phyloP scores from a whole-genome alignment of 2,113 vertebrate species.

The Daphoenositta chrysoptera region DNA sequence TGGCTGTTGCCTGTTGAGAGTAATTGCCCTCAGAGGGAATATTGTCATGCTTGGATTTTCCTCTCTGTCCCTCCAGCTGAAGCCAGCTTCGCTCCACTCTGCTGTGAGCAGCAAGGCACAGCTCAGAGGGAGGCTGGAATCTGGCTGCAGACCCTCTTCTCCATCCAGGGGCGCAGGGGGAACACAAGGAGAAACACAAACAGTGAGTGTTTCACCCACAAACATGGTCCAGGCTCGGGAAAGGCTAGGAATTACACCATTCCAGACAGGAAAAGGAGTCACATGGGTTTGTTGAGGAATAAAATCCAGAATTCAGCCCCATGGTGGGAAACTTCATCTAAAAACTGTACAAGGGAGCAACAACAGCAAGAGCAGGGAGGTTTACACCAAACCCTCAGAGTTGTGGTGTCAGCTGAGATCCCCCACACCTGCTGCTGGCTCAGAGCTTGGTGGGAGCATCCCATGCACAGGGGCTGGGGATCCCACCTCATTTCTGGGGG shows the following conservation, averaged over 20 bases:
- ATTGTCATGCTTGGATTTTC: neutral
- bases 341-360: neutral
- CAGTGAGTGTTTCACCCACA: neutral
- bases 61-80: neutral
- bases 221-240: neutral
- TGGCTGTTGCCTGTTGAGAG: constrained; percentile 40
- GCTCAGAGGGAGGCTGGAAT: neutral
- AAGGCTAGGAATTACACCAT: neutral
- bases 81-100: neutral
- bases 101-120: neutral
- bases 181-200: rapidly evolving
- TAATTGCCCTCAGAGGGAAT: constrained; percentile 36
- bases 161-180: rapidly evolving
- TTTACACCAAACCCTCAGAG: neutral
- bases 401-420: rapidly evolving
- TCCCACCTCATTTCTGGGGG: neutral
- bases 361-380: rapidly evolving
- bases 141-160: neutral
- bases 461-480: neutral
- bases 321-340: neutral
- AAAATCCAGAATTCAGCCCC: neutral
- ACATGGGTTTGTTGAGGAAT: rapidly evolving
- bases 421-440: neutral
- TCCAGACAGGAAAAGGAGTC: neutral
- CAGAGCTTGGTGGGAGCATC: neutral